Evolutionary conservation across 2,113 vertebrate genomes (phyloP).

Genomic region (Petaurus breviceps): DNA sequence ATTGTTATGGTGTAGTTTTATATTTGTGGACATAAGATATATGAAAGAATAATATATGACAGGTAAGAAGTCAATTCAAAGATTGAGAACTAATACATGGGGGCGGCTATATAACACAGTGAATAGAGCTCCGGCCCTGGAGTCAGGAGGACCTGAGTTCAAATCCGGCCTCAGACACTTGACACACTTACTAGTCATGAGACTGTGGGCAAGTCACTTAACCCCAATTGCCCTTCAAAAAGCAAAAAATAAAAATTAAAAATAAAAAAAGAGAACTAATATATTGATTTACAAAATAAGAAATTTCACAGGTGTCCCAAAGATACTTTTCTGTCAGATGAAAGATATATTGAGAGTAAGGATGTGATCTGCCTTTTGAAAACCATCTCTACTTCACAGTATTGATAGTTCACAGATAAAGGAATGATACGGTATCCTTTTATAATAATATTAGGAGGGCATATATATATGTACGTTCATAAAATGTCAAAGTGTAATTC

Average conservation of each 20-base stretch:
- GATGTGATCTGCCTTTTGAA: neutral
- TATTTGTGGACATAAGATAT: neutral
- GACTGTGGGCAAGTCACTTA: too few relatives aligned
- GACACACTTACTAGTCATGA: too few relatives aligned
- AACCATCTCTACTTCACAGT: constrained; percentile 1
- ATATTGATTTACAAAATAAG: neutral
- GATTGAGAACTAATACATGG: too few relatives aligned
- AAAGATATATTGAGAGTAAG: neutral
- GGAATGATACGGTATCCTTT: neutral
- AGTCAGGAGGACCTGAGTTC: too few relatives aligned
- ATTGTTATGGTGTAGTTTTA: neutral
- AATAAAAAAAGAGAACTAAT: too few relatives aligned
- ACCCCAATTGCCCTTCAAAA: too few relatives aligned
- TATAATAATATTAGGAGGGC: constrained; percentile 63
- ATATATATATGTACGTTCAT: constrained; percentile 32
- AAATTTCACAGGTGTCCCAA: neutral
- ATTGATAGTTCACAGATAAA: constrained; percentile 59
- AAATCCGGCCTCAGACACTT: too few relatives aligned
- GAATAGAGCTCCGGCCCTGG: too few relatives aligned
- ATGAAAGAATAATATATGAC: neutral
- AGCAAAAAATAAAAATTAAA: too few relatives aligned
- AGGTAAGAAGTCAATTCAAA: neutral
- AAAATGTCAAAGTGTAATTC: constrained; percentile 50
- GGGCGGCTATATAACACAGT: too few relatives aligned
- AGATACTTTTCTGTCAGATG: neutral